Evolutionary conservation across 2,797 vertebrate genomes (phyloP), one percentile per base, ranked within the genome.

Genomic region (Capromys pilorides): DNA sequence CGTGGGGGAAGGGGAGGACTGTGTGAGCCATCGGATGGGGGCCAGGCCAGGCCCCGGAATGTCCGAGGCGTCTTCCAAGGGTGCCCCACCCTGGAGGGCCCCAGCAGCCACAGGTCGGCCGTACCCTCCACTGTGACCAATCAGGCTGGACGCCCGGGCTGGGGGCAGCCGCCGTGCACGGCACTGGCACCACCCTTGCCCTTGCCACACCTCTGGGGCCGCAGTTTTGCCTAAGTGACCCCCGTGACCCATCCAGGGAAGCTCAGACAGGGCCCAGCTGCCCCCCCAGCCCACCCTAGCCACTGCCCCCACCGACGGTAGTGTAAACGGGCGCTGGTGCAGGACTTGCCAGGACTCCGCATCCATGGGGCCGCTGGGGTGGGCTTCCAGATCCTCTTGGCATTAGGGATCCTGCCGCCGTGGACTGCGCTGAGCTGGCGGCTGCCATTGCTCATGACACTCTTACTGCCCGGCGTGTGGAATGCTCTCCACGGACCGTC

Each of bases 21-120:
- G 36, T 0, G 2, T 10, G 83, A 69, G 49, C 22, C 54, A 36
- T 10, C 13, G 18, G n/a, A 26, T 73, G 21, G 92, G 69, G 88
- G 54, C 67, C 33, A 0, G 13, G 16, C 64, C 16, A 2, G 54
- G 54, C 16, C 31, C 6, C 19, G 0, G 9, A 1, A 36, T 2
- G 16, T 54, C 67, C 86, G 11, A 77, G 61, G 28, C 31, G 66
- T 73, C 69, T 88, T 16, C 54, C 45, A 54, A 71, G 59, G 54
- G 11, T 39, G 45, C 54, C 61, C 78, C 39, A 85, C 57, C 51
- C n/a, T 24, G 28, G 28, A 22, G 51, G 59, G 75, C n/a, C 62
- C n/a, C 0, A 13, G 8, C 19, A 21, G 39, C 33, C 75, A 78
- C 21, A 6, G 11, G 18, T 81, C n/a, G 4, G 18, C 39, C 66